These are phyloP conservation scores for Alcedo atthis DNA, from an alignment of 2,797 vertebrate species.

Conservation along the genomic window DNA sequence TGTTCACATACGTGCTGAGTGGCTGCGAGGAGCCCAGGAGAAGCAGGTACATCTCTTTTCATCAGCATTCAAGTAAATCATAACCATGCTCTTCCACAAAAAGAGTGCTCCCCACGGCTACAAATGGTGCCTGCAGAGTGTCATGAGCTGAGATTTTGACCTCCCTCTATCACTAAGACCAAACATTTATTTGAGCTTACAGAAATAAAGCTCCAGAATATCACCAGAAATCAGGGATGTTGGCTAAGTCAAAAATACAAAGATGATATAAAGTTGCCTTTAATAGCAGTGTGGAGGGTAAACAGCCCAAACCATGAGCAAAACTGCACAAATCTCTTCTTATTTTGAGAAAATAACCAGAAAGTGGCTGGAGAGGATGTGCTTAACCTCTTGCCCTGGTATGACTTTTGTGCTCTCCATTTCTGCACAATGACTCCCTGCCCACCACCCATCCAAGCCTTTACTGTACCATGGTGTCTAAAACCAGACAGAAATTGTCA, in stretches of 20 bases:
- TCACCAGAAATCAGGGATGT: neutral
- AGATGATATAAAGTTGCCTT: neutral
- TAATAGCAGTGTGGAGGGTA: neutral
- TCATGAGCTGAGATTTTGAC: constrained; percentile 12
- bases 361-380: neutral
- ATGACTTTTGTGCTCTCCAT: neutral
- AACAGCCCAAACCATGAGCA: neutral
- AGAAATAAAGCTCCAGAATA: neutral
- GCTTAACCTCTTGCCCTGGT: neutral
- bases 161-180: neutral
- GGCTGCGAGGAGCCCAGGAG: neutral
- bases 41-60: constrained; percentile 43
- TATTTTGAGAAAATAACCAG: neutral
- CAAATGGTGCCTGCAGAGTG: neutral
- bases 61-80: neutral
- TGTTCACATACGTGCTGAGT: neutral
- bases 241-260: neutral
- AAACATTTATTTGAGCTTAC: neutral
- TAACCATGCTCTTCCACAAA: neutral
- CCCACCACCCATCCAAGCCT: neutral
- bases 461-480: neutral
- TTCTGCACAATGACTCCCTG: neutral
- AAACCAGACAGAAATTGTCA: neutral
- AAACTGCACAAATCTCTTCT: neutral
- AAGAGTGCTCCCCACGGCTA: neutral